Evolutionary conservation across 2,113 vertebrate genomes (phyloP), one percentile per base, ranked within the genome.

Genomic region (Odontesthes bonariensis): DNA sequence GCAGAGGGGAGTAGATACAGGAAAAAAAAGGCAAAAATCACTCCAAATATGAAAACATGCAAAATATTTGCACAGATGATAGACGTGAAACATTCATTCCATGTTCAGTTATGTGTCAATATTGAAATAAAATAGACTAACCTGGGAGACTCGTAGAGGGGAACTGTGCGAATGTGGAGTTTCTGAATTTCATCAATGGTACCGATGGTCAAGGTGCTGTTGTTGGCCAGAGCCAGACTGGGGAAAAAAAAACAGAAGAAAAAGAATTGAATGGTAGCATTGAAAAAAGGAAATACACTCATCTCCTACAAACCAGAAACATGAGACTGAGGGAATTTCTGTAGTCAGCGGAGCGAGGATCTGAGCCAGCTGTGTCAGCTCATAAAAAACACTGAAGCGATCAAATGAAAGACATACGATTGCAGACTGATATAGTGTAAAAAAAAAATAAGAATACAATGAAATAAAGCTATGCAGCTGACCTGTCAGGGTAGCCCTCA

Each of bases 141-240:
- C 98, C 97, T 98, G 72, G 98, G 98, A 0, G 98, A 99, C 64
- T 99, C 98, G 0, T 96, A 98, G 63, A 99, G 96, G 0, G 98
- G 98, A 22, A 99, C 98, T 0, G 98, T 99, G 73, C 98, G 96
- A 79, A 99, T 99, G 86, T 99, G 98, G 31, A 99, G 95, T 82
- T 99, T 99, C 94, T 99, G 98, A 82, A 99, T 99, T 92, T 99
- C 98, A 0, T 99, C 98, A 0, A 99, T 99, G 82, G 98, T 99
- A 49, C 98, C 98, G 0, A 99, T 99, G 20, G 98, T 99, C 87
- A 99, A 91, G 17, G 98, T 99, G 94, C 98, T 99, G 93, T 99
- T 99, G 77, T 99, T 99, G 69, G 98, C 98, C 88, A 99, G 83
- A 0, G 97, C 98, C 94, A 99, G 85, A 86, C 98, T 99, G 88